Conservation (phyloP, 1,140 invertebrate species). For the Galleria mellonella region DNA sequence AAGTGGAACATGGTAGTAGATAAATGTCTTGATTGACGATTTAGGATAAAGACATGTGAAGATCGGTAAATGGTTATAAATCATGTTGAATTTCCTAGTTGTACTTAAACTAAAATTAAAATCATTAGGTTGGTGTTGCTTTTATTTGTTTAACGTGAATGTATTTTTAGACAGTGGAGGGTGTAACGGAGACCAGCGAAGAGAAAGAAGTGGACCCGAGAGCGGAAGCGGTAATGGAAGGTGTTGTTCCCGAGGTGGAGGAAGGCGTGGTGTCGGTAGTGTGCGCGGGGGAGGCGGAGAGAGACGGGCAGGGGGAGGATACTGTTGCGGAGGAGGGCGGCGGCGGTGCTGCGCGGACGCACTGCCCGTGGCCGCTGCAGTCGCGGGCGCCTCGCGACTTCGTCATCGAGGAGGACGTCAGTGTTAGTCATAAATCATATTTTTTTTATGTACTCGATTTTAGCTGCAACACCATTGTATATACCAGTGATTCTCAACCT, state of each 20-base stretch:
- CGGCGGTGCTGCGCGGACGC: conserved; percentile 42
- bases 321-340: conserved; percentile 1
- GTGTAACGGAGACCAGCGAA: background rate
- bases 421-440: conserved; percentile 19
- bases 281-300: background rate
- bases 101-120: too few species aligned
- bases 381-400: conserved; percentile 9
- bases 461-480: too few species aligned
- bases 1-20: too few species aligned
- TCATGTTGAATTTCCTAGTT: too few species aligned
- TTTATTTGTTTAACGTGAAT: too few species aligned
- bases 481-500: too few species aligned
- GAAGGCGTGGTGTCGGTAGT: background rate
- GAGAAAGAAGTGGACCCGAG: conserved; percentile 1
- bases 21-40: too few species aligned
- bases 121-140: too few species aligned
- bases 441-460: too few species aligned
- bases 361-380: conserved; percentile 54
- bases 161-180: conserved; percentile 9
- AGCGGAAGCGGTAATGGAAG: conserved; percentile 1
- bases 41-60: too few species aligned
- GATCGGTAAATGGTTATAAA: too few species aligned
- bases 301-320: too few species aligned
- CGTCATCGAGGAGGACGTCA: conserved; percentile 34
- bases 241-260: background rate